These are phyloP conservation scores for Champsocephalus gunnari DNA, from an alignment of 2,797 vertebrate genomes.

Conservation along the genomic window DNA sequence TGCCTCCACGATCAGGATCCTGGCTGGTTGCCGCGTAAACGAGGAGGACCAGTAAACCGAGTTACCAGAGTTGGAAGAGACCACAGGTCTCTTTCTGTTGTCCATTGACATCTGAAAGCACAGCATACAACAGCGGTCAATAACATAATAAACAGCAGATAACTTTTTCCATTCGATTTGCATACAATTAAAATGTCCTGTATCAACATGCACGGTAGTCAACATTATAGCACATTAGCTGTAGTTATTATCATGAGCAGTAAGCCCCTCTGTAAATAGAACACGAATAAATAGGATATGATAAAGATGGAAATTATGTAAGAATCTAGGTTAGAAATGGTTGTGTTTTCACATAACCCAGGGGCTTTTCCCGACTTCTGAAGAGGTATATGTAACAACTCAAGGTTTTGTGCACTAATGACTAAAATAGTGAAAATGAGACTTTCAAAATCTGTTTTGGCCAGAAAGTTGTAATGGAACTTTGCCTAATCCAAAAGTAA, in stretches of 20 bases:
- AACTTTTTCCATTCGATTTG: too few relatives aligned
- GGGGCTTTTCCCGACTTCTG: conserved; percentile 1
- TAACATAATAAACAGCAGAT: background rate
- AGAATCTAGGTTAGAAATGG: conserved; percentile 34
- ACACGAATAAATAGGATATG: conserved; percentile 33
- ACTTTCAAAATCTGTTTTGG: background rate
- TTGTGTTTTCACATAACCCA: conserved; percentile 22
- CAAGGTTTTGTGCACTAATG: conserved; percentile 17
- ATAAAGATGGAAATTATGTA: conserved; percentile 29
- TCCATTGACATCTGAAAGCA: conserved; percentile 63
- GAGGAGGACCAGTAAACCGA: conserved; percentile 67
- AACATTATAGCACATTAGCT: conserved; percentile 19
- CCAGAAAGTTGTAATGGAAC: background rate
- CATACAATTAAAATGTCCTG: too few relatives aligned
- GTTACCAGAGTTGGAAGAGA: conserved; percentile 47
- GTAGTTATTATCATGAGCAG: conserved; percentile 5
- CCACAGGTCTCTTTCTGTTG: conserved; percentile 62
- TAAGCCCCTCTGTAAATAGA: conserved; percentile 31
- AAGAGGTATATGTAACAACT: background rate
- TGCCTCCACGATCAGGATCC: conserved; percentile 89
- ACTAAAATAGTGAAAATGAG: conserved; percentile 1
- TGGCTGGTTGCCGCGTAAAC: conserved; percentile 82
- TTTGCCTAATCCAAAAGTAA: background rate
- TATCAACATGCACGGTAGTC: background rate
- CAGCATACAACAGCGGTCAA: background rate